Evolutionary conservation across 2,113 vertebrate species (phyloP).

Genomic region (Lichenostomus cassidix): DNA sequence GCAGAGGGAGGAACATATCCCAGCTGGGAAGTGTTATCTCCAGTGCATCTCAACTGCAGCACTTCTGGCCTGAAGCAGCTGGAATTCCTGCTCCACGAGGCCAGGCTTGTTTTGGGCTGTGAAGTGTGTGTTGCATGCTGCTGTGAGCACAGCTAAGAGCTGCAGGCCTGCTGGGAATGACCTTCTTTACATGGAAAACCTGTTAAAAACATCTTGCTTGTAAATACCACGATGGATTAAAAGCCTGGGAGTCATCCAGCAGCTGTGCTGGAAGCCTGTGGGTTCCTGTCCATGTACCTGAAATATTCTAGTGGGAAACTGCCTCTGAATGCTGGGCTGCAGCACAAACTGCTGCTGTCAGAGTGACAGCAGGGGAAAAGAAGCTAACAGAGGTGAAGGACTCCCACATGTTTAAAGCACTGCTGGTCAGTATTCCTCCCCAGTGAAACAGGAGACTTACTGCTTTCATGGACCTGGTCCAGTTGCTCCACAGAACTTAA

Average conservation of each 20-base stretch:
- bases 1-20: background rate
- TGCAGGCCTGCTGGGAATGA: constrained; percentile 17
- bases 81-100: background rate
- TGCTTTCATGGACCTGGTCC: constrained; percentile 93
- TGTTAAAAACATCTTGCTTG: constrained; percentile 2
- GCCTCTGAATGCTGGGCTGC: background rate
- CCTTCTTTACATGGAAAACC: background rate
- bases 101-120: background rate
- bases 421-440: background rate
- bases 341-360: background rate
- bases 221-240: background rate
- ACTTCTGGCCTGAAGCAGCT: background rate
- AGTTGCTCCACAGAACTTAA: constrained; percentile 90
- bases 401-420: background rate
- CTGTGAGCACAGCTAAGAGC: background rate
- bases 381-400: background rate
- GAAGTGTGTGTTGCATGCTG: background rate
- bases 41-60: background rate
- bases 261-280: background rate
- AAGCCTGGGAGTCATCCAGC: background rate
- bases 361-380: background rate
- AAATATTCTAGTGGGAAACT: background rate
- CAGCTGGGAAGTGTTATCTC: background rate
- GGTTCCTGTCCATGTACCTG: background rate
- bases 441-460: constrained; percentile 74